Conservation (phyloP, 2,888 invertebrate species). For the Zaprionus obscuricornis region DNA sequence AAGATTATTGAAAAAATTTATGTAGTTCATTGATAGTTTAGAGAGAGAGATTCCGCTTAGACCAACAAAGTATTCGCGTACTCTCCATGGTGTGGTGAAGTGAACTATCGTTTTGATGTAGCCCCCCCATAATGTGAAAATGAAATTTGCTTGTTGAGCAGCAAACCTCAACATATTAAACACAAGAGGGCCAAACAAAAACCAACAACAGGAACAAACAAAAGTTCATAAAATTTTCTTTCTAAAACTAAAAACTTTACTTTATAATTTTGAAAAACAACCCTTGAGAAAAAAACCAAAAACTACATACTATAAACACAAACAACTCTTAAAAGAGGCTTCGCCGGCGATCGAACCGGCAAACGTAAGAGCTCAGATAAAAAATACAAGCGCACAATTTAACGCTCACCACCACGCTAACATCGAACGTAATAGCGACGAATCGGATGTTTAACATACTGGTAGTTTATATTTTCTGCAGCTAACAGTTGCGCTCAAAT, state of each 20-base stretch:
- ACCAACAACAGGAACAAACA: background rate
- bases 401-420: slow-evolving; percentile 27
- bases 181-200: slow-evolving; percentile 38
- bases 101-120: slow-evolving; percentile 56
- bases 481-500: background rate
- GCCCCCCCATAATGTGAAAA: slow-evolving; percentile 68
- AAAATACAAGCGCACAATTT: background rate
- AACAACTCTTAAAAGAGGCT: background rate
- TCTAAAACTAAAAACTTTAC: too few species aligned
- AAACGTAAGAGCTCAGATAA: background rate
- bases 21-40: slow-evolving; percentile 28
- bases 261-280: too few species aligned
- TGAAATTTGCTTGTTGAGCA: slow-evolving; percentile 67
- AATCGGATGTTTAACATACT: slow-evolving; percentile 1
- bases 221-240: too few species aligned
- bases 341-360: slow-evolving; percentile 25
- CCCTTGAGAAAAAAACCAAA: too few species aligned
- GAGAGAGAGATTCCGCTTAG: slow-evolving; percentile 40
- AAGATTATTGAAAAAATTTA: background rate
- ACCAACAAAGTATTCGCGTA: slow-evolving; percentile 27
- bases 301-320: background rate
- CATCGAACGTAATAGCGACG: rapidly evolving
- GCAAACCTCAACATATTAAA: slow-evolving; percentile 61
- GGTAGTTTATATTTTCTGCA: background rate
- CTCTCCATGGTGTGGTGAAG: slow-evolving; percentile 78